Evolutionary conservation across 2,888 invertebrate species (phyloP).

Genomic region (Caenorhabditis sulstoni): DNA sequence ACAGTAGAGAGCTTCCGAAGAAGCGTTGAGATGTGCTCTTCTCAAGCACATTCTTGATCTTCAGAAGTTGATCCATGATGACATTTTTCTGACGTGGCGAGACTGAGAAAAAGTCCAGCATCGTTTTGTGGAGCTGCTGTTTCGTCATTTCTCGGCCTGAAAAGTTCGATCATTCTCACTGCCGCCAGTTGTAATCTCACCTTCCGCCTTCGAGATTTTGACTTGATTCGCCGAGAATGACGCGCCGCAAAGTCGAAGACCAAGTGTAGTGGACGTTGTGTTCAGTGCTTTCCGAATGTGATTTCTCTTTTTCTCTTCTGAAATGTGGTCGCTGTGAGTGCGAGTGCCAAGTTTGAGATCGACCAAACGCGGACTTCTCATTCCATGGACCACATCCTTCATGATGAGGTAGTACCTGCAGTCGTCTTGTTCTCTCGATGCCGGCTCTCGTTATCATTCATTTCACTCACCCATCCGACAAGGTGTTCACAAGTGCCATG

Average conservation of each 20-base stretch:
- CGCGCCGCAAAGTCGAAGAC: constrained; percentile 26
- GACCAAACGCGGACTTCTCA: constrained; percentile 11
- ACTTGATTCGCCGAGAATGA: neutral
- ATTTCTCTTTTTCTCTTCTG: constrained; percentile 18
- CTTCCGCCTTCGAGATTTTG: constrained; percentile 1
- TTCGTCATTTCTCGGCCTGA: constrained; percentile 13
- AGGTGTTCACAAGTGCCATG: neutral
- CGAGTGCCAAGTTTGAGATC: constrained; percentile 38
- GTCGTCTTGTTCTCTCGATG: constrained; percentile 1
- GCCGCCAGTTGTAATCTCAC: neutral
- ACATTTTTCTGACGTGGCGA: neutral
- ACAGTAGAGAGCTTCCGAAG: constrained; percentile 35
- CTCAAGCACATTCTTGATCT: constrained; percentile 10
- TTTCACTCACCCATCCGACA: constrained; percentile 1
- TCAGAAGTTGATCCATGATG: neutral
- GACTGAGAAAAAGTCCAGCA: constrained; percentile 26
- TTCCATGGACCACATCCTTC: constrained; percentile 15
- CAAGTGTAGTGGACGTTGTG: constrained; percentile 6
- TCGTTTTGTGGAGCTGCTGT: neutral
- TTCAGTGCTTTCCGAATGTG: neutral
- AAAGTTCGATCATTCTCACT: too few species aligned
- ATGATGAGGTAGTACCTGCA: constrained; percentile 24
- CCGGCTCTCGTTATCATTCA: neutral
- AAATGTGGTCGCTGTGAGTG: constrained; percentile 22
- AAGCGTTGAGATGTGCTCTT: constrained; percentile 3